phyloP scores from a whole-genome alignment of 2,888 invertebrate genomes.

The Acanthoscelides obtectus region DNA sequence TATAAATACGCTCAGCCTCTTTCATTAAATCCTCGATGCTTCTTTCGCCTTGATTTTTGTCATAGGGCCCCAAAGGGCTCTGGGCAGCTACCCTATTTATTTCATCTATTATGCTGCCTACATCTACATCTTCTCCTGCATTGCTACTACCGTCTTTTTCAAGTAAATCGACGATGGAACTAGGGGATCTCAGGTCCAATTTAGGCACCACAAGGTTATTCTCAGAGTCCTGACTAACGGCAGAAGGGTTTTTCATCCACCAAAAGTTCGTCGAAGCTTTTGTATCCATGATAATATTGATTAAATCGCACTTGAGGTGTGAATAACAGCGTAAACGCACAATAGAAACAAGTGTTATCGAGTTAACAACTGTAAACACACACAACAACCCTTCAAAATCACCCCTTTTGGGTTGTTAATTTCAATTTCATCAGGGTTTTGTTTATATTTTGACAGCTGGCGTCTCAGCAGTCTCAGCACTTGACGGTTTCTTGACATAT shows the following conservation, averaged over 20 bases:
- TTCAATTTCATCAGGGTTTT: conserved; percentile 2
- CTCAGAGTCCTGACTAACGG: conserved; percentile 24
- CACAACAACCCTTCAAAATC: not conserved
- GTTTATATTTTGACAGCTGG: conserved; percentile 14
- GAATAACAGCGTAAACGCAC: conserved; percentile 4
- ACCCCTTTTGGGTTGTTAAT: conserved; percentile 1
- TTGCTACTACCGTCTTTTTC: conserved; percentile 39
- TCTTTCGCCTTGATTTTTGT: conserved; percentile 47
- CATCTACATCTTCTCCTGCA: conserved; percentile 51
- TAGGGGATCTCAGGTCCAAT: conserved; percentile 34
- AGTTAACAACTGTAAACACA: conserved; percentile 5
- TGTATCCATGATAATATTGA: conserved; percentile 41
- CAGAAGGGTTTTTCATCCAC: conserved; percentile 40
- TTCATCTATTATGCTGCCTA: conserved; percentile 65
- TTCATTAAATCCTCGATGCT: conserved; percentile 57
- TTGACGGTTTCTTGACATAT: not conserved
- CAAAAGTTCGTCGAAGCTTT: conserved; percentile 34
- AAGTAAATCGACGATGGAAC: conserved; percentile 41
- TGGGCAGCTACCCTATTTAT: conserved; percentile 54
- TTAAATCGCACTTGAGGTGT: conserved; percentile 22
- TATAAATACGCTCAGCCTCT: conserved; percentile 54
- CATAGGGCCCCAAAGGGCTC: conserved; percentile 45
- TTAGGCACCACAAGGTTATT: conserved; percentile 26
- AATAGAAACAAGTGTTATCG: conserved; percentile 8
- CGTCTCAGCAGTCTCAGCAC: not conserved